Evolutionary conservation across 2,797 vertebrate genomes (phyloP).

Genomic region (Lycodopsis pacificus): DNA sequence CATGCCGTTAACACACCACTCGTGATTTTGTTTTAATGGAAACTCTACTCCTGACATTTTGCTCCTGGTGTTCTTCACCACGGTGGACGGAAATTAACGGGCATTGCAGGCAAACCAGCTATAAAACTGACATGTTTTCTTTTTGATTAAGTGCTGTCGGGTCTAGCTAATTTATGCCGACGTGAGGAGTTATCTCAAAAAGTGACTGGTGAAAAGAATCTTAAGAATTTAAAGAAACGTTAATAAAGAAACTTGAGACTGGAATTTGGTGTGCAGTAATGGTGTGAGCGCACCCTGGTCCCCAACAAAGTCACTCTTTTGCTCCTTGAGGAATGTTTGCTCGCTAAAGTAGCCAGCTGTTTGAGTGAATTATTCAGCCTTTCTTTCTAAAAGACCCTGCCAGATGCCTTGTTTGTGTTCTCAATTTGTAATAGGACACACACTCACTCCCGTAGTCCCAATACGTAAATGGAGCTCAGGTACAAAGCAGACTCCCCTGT

Average conservation of each 20-base stretch:
- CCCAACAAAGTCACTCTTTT: background rate
- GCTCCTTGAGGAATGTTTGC: conserved; percentile 2
- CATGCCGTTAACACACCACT: background rate
- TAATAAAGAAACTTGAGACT: background rate
- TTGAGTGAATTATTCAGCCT: background rate
- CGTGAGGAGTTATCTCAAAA: background rate
- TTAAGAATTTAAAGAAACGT: background rate
- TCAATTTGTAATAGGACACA: background rate
- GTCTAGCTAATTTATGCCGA: background rate
- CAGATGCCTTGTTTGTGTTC: background rate
- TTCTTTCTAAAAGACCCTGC: background rate
- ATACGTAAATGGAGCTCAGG: conserved; percentile 1
- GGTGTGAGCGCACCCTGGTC: no score
- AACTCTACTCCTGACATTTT: background rate
- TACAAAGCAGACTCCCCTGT: background rate
- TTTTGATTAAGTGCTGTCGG: background rate
- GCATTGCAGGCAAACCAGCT: background rate
- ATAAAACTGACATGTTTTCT: background rate
- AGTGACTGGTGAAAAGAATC: no score
- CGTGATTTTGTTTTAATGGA: background rate
- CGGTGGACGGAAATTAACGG: background rate
- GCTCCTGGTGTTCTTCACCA: background rate
- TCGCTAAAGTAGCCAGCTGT: background rate
- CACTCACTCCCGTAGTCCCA: background rate
- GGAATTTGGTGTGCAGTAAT: background rate